These are phyloP conservation scores for Penelope pileata DNA, from an alignment of 2,113 vertebrate genomes.

Conservation along the genomic window DNA sequence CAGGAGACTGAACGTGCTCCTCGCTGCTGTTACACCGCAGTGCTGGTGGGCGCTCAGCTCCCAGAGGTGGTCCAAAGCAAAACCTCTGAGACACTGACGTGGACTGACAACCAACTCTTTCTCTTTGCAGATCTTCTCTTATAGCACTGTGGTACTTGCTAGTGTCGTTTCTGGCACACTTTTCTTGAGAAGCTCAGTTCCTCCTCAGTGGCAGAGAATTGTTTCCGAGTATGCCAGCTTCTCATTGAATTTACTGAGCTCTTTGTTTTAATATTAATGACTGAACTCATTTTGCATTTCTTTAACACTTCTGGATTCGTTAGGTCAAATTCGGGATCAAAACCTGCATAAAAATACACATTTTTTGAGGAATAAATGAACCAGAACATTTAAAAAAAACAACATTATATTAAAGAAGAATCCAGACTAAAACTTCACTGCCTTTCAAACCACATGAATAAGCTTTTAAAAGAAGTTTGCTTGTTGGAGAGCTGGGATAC, in stretches of 20 bases:
- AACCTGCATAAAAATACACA: background rate
- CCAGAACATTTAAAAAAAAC: background rate
- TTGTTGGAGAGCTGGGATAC: constrained; percentile 9
- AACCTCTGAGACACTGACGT: background rate
- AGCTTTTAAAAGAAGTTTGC: background rate
- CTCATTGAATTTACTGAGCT: background rate
- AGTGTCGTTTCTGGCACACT: background rate
- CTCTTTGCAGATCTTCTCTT: background rate
- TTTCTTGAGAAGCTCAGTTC: background rate
- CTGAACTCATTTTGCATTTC: background rate
- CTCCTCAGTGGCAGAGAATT: background rate
- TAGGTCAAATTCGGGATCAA: constrained; percentile 2
- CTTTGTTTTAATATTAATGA: background rate
- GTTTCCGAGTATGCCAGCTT: background rate
- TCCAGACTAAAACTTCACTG: background rate
- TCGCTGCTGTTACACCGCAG: background rate
- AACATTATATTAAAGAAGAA: background rate
- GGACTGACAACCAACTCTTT: background rate
- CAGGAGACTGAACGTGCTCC: background rate
- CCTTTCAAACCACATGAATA: background rate
- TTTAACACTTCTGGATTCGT: background rate
- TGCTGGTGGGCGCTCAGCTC: background rate
- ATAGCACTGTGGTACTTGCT: background rate
- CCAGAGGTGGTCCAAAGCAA: background rate
- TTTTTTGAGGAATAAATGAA: background rate